Percentiles rank a stretch among this genome's conserved stretches.
Conservation (phyloP, 2,113 vertebrate genomes). For the Grammomys surdaster region DNA sequence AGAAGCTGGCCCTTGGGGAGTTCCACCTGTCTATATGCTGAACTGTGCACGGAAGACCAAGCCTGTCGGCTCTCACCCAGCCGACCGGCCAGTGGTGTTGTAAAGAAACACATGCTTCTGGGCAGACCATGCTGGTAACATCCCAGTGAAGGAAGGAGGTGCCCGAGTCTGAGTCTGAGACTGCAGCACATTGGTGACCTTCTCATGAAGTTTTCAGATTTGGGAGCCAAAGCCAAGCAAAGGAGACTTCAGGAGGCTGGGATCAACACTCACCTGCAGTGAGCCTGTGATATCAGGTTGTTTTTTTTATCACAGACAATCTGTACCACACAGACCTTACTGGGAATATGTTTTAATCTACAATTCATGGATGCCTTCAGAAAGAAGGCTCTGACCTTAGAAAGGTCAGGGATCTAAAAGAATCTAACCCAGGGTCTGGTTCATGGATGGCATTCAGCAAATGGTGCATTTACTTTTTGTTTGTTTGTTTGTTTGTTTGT, state of each 20-base stretch:
- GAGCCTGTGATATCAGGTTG: neutral
- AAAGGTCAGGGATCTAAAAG: neutral
- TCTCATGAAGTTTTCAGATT: neutral
- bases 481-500: neutral
- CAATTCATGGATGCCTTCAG: neutral
- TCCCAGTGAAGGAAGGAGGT: constrained; percentile 22
- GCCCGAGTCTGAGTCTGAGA: constrained; percentile 67
- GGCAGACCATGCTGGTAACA: constrained; percentile 57
- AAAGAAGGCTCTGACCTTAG: neutral
- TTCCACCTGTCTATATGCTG: neutral
- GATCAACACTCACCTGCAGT: neutral
- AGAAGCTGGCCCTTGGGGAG: neutral
- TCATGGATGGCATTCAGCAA: neutral
- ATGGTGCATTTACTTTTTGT: neutral
- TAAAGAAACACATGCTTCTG: constrained; percentile 73
- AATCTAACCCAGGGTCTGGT: neutral
- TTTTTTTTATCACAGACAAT: neutral
- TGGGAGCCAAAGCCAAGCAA: neutral
- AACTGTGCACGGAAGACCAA: neutral
- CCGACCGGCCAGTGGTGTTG: neutral
- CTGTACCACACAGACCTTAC: constrained; percentile 4
- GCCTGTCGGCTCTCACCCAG: constrained; percentile 40
- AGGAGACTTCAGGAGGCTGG: neutral
- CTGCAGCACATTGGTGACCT: neutral
- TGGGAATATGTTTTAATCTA: neutral